Percentiles rank a stretch among this genome's conserved stretches.
Evolutionary conservation across 1,140 invertebrate genomes (phyloP).

Genomic region (Drepana arcuata): DNA sequence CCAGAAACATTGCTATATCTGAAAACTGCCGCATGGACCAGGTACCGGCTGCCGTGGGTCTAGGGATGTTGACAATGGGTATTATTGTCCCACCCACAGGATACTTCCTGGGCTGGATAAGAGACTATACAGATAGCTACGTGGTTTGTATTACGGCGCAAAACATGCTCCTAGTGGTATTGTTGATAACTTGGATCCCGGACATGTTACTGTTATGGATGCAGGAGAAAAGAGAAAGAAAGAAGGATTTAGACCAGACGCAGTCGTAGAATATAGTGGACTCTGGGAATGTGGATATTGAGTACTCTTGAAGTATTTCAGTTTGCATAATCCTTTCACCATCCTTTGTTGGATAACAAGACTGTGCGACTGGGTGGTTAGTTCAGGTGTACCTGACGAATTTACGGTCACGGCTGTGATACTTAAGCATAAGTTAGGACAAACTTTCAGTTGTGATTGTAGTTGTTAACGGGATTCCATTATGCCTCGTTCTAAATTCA

Average conservation of each 20-base stretch:
- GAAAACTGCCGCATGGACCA: slow-evolving; percentile 74
- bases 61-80: slow-evolving; percentile 83
- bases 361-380: too few species aligned
- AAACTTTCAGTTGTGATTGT: too few species aligned
- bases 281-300: too few species aligned
- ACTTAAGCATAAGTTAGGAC: too few species aligned
- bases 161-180: slow-evolving; percentile 71
- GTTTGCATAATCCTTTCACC: too few species aligned
- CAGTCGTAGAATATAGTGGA: too few species aligned
- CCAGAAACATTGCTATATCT: slow-evolving; percentile 79
- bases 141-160: slow-evolving; percentile 75
- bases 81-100: slow-evolving; percentile 77
- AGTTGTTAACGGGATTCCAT: too few species aligned
- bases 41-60: slow-evolving; percentile 78
- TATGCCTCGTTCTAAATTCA: too few species aligned
- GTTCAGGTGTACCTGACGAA: slow-evolving; percentile 8
- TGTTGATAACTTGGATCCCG: slow-evolving; percentile 74
- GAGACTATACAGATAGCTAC: slow-evolving; percentile 77
- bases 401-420: slow-evolving; percentile 7
- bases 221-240: slow-evolving; percentile 31
- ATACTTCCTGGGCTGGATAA: slow-evolving; percentile 78
- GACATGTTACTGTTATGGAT: slow-evolving; percentile 61
- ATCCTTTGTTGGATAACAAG: too few species aligned
- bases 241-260: slow-evolving; percentile 19
- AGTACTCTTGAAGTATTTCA: too few species aligned